phyloP scores from a whole-genome alignment of 2,797 vertebrate genomes.

The Rhinogobio ventralis region DNA sequence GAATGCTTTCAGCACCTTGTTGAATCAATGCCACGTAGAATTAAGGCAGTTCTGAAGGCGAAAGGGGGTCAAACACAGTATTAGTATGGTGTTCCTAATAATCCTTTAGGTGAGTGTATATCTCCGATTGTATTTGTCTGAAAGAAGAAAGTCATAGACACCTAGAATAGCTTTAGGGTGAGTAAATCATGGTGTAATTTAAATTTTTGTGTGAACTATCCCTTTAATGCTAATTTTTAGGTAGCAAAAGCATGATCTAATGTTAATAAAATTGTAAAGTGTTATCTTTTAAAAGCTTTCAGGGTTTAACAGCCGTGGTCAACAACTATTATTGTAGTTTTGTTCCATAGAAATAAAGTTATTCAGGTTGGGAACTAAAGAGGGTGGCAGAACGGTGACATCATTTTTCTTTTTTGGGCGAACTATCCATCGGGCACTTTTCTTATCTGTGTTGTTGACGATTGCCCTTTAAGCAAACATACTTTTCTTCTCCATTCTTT shows the following conservation, averaged over 20 bases:
- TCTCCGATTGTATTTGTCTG: too few relatives aligned
- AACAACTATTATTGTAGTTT: neutral
- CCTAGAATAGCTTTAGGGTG: too few relatives aligned
- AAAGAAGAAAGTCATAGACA: too few relatives aligned
- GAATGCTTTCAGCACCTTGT: too few relatives aligned
- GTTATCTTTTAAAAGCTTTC: neutral
- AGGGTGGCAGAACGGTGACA: neutral
- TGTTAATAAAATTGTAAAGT: neutral
- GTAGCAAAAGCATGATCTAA: neutral
- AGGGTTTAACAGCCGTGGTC: neutral
- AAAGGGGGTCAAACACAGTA: too few relatives aligned
- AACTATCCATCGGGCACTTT: neutral
- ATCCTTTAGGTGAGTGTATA: too few relatives aligned
- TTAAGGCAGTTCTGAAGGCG: too few relatives aligned
- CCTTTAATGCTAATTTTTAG: neutral
- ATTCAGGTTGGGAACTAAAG: neutral
- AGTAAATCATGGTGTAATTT: too few relatives aligned
- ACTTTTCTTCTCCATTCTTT: neutral
- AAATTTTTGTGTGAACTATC: too few relatives aligned
- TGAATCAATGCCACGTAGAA: too few relatives aligned
- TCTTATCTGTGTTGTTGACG: slow-evolving; percentile 1
- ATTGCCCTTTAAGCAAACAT: neutral
- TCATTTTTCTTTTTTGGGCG: neutral
- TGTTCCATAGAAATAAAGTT: neutral
- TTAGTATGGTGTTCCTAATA: too few relatives aligned